Conservation (phyloP, 2,113 vertebrate species). For the Sinocyclocheilus grahami region DNA sequence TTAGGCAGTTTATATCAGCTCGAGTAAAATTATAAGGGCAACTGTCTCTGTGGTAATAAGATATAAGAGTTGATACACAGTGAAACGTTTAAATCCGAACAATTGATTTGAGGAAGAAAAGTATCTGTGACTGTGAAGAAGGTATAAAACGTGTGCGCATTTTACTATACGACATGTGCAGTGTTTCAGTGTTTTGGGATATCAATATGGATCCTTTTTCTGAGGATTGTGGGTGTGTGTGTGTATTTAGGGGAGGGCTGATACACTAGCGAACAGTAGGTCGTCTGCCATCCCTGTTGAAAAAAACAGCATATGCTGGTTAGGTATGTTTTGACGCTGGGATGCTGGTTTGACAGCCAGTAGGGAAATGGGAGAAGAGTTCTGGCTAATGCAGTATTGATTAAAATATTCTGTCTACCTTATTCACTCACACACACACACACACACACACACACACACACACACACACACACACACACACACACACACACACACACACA, state of each 20-base stretch:
- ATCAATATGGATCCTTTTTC: neutral
- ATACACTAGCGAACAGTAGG: neutral
- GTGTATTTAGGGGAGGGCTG: neutral
- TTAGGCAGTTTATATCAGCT: conserved; percentile 36
- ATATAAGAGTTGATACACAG: conserved; percentile 12
- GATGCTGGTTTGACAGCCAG: neutral
- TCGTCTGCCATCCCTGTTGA: neutral
- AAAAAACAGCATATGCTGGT: too few relatives aligned
- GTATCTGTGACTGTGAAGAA: neutral
- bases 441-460: too few relatives aligned
- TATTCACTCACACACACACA: neutral
- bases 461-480: too few relatives aligned
- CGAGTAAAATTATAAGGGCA: conserved; percentile 3
- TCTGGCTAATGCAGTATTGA: conserved; percentile 38
- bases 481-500: too few relatives aligned
- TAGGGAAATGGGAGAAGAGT: neutral
- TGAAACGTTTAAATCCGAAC: neutral
- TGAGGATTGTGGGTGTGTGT: conserved; percentile 19
- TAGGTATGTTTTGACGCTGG: too few relatives aligned
- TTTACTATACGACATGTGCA: neutral
- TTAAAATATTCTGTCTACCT: conserved; percentile 17
- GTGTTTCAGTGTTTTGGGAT: neutral
- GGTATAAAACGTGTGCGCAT: neutral
- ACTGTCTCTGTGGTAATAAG: conserved; percentile 15
- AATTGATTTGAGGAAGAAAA: neutral